phyloP scores from a whole-genome alignment of 1,140 invertebrate species.

The Drosophila chauvacae region DNA sequence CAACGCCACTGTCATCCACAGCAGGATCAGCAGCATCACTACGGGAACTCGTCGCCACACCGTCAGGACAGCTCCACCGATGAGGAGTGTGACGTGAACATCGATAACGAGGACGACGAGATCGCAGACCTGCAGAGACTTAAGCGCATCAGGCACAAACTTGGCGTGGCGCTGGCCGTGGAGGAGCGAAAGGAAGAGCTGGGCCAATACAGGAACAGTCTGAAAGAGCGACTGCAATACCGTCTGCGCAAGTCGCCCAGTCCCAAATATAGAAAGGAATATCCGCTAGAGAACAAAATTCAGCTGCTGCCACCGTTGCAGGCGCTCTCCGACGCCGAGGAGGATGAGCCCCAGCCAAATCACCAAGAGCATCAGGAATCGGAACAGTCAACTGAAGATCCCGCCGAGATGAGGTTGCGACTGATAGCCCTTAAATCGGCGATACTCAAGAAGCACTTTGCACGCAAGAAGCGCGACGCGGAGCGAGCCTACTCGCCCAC shows the following conservation, averaged over 20 bases:
- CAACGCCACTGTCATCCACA: conserved; percentile 15
- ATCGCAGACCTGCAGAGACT: conserved; percentile 39
- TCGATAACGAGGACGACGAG: conserved; percentile 54
- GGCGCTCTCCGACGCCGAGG: conserved; percentile 17
- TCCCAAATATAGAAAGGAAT: conserved; percentile 20
- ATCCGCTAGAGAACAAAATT: conserved; percentile 6
- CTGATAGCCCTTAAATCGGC: conserved; percentile 80
- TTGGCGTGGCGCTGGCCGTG: conserved; percentile 66
- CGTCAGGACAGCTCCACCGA: conserved; percentile 50
- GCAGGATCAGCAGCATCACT: conserved; percentile 14
- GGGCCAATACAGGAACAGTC: conserved; percentile 54
- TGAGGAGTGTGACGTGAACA: conserved; percentile 55
- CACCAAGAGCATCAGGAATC: background rate
- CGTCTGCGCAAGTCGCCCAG: conserved; percentile 55
- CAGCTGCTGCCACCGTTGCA: conserved; percentile 1
- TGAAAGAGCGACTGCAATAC: conserved; percentile 52
- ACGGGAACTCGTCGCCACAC: background rate
- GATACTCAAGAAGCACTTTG: conserved; percentile 72
- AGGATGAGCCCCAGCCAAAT: conserved; percentile 10
- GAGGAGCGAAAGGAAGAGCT: conserved; percentile 35
- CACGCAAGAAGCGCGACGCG: conserved; percentile 76
- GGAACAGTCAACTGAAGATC: conserved; percentile 28
- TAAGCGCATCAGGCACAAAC: conserved; percentile 60
- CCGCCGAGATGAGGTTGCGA: conserved; percentile 66
- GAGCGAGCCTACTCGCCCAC: conserved; percentile 82